phyloP scores from a whole-genome alignment of 2,797 vertebrate species.

The Choloepus didactylus region DNA sequence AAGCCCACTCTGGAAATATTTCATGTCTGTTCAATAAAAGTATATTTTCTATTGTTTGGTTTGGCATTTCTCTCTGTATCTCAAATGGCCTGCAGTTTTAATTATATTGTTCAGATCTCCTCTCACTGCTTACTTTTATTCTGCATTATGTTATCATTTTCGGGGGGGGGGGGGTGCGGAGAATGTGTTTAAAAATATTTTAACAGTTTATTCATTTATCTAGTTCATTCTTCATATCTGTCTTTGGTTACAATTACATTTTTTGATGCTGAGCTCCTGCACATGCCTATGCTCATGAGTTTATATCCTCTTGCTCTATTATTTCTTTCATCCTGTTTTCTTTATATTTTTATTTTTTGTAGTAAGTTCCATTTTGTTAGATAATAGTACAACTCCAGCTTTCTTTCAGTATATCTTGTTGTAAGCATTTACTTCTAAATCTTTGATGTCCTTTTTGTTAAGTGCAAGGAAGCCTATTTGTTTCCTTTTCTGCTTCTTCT shows the following conservation, averaged over 20 bases:
- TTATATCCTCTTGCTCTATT: not conserved
- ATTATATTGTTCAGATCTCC: not conserved
- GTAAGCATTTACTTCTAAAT: not conserved
- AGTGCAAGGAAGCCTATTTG: not conserved
- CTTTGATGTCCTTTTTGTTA: not conserved
- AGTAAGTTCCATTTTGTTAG: not conserved
- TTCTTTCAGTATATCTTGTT: slow-evolving; percentile 15
- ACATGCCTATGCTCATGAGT: too few relatives aligned
- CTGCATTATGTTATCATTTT: not conserved
- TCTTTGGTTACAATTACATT: not conserved
- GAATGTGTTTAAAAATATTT: not conserved
- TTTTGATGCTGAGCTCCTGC: not conserved
- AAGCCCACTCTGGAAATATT: not conserved
- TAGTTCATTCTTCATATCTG: not conserved
- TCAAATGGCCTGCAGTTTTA: not conserved
- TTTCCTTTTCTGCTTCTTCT: not conserved
- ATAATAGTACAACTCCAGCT: not conserved
- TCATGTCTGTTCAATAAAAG: not conserved
- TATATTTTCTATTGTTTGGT: not conserved
- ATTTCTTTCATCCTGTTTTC: not conserved
- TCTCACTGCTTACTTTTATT: not conserved
- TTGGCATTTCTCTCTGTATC: not conserved
- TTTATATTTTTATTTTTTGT: not conserved
- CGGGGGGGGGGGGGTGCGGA: not conserved
- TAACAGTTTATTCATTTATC: not conserved